phyloP scores from a whole-genome alignment of 2,113 vertebrate species.

The Saguinus imperator region DNA sequence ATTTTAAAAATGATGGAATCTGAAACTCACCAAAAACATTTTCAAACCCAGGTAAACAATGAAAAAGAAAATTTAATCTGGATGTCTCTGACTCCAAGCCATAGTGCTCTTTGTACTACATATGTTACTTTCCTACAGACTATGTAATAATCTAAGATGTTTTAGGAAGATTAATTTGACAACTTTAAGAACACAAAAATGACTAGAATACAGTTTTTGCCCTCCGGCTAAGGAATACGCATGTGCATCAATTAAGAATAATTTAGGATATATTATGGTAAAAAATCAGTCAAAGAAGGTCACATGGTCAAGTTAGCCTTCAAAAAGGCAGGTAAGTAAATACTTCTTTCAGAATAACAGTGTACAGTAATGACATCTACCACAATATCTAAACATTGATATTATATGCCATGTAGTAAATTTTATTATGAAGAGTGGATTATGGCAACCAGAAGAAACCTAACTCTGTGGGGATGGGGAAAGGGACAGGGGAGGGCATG shows the following conservation, averaged over 20 bases:
- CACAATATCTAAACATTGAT: neutral
- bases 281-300: neutral
- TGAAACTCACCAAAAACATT: neutral
- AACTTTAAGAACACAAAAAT: neutral
- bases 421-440: neutral
- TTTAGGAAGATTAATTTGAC: neutral
- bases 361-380: neutral
- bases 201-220: neutral
- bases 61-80: constrained; percentile 13
- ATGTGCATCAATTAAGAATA: neutral
- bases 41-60: neutral
- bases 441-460: neutral
- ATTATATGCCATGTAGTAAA: neutral
- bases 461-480: neutral
- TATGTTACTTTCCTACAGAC: neutral
- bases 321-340: neutral
- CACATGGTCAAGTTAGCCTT: neutral
- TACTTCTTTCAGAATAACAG: neutral
- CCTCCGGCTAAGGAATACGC: neutral
- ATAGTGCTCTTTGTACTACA: neutral
- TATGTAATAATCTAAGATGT: neutral
- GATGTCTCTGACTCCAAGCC: neutral
- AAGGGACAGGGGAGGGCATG: neutral
- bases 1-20: constrained; percentile 2
- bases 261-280: neutral